A percentile compares a stretch with the other conserved stretches of the same genome.
These are phyloP conservation scores for Callipepla californica DNA, from an alignment of 2,113 vertebrate genomes.

Conservation along the genomic window DNA sequence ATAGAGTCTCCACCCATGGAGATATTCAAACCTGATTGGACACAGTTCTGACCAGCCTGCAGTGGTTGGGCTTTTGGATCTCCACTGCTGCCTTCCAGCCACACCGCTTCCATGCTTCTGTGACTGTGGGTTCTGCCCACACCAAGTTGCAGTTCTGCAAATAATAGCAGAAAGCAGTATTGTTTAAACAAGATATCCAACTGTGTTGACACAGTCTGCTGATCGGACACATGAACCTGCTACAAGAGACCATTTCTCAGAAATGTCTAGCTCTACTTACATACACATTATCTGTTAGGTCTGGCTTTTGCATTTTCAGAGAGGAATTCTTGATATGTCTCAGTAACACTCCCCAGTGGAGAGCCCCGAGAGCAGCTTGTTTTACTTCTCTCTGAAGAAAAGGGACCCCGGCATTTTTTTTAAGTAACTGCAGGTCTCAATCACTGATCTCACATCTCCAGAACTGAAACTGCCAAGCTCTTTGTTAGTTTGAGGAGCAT, in stretches of 20 bases:
- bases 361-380: not conserved
- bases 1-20: not conserved
- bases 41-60: not conserved
- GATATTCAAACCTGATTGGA: not conserved
- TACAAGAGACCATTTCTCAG: not conserved
- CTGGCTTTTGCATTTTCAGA: not conserved
- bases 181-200: slow-evolving; percentile 46
- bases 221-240: not conserved
- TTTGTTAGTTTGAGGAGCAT: not conserved
- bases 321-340: not conserved
- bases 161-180: not conserved
- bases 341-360: not conserved
- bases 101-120: not conserved
- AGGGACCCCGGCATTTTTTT: not conserved
- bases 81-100: not conserved
- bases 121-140: not conserved
- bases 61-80: not conserved
- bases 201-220: not conserved
- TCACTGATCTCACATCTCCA: not conserved
- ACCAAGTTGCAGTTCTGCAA: slow-evolving; percentile 14
- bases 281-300: not conserved
- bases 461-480: not conserved
- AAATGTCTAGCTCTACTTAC: not conserved
- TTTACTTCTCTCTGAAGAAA: not conserved
- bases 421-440: not conserved